Evolutionary conservation across 1,140 invertebrate genomes (phyloP), one percentile per base, ranked within the genome.

Genomic region (Centruroides sculpturatus): DNA sequence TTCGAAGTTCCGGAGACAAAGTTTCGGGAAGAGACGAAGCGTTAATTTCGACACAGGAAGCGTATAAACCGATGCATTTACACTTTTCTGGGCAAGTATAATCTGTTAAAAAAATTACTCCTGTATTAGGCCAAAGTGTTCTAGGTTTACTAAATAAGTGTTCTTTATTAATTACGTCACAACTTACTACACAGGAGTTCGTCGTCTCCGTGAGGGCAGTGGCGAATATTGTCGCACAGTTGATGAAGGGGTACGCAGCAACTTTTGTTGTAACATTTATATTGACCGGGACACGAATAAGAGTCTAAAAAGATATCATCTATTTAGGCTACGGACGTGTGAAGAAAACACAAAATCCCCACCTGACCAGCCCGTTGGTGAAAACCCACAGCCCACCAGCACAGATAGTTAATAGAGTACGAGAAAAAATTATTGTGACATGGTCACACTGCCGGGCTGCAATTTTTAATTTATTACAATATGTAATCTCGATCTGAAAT

Each of bases 171-270:
- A 23, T 23, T 23, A 23, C 23, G 2, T 23, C 23, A 2, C 2
- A 3, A 10, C 46, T 60, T 64, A 67, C 66, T 68, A 60, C 69
- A 70, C 34, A 70, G 58, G 35, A 63, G 56, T 59, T 70, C 67
- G 47, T 71, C 68, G 58, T 70, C 67, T 47, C 65, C 66, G n/a
- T 57, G 55, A 47, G 67, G 63, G 57, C 71, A 70, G 10, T 71
- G 63, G 48, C 62, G 53, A 10, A 71, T 59, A 36, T 63, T 67
- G 63, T 72, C 69, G 47, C 70, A 69, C 4, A 69, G 56, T 61
- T 69, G 65, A 56, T 65, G 59, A 4, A 71, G 47, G n/a, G 66
- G 64, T 23, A 71, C 55, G 41, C 69, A 70, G 5, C 64, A 68
- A 34, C 66, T 64, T 49, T 59, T 57, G 47, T 70, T 69, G 56